These are phyloP conservation scores for Protomyctophum bolini DNA, from an alignment of 2,113 vertebrate species.

Conservation along the genomic window DNA sequence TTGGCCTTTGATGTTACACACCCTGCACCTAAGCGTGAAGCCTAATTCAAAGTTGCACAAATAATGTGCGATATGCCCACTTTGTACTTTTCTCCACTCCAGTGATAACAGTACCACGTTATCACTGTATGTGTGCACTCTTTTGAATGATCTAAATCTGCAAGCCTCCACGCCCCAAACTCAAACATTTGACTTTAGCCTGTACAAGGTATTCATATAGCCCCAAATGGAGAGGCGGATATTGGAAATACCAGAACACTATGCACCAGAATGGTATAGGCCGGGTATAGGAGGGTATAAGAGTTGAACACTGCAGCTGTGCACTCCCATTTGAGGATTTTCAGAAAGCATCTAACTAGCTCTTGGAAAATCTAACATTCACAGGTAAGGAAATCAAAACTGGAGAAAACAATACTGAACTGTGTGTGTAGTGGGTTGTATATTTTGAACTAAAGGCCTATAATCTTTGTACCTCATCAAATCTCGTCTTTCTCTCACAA, in stretches of 20 bases:
- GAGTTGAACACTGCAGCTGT: slow-evolving; percentile 6
- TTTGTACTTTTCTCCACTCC: not conserved
- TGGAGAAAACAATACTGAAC: too few species aligned
- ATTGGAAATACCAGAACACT: slow-evolving; percentile 20
- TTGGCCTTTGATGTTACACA: not conserved
- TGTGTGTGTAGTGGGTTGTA: too few species aligned
- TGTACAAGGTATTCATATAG: slow-evolving; percentile 25
- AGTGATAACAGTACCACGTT: slow-evolving; percentile 36
- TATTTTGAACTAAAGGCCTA: too few species aligned
- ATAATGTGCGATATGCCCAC: slow-evolving; percentile 3
- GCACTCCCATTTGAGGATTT: slow-evolving; percentile 9
- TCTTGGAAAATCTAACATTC: slow-evolving; percentile 1
- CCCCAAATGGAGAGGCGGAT: slow-evolving; percentile 12
- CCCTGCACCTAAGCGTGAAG: slow-evolving; percentile 1
- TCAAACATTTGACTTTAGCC: slow-evolving; percentile 64
- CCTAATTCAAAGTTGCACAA: slow-evolving; percentile 33
- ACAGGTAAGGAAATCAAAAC: slow-evolving; percentile 24
- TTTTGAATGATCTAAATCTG: slow-evolving; percentile 13
- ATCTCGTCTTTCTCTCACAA: not conserved
- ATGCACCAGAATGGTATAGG: too few species aligned
- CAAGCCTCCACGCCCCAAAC: slow-evolving; percentile 49
- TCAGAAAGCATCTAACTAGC: not conserved
- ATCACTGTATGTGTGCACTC: slow-evolving; percentile 14
- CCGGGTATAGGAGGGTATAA: too few species aligned
- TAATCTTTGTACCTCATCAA: too few species aligned